A percentile compares a stretch with the other conserved stretches of the same genome.
Conservation (phyloP, 2,797 vertebrate genomes). For the Dendrocincla fuliginosa region DNA sequence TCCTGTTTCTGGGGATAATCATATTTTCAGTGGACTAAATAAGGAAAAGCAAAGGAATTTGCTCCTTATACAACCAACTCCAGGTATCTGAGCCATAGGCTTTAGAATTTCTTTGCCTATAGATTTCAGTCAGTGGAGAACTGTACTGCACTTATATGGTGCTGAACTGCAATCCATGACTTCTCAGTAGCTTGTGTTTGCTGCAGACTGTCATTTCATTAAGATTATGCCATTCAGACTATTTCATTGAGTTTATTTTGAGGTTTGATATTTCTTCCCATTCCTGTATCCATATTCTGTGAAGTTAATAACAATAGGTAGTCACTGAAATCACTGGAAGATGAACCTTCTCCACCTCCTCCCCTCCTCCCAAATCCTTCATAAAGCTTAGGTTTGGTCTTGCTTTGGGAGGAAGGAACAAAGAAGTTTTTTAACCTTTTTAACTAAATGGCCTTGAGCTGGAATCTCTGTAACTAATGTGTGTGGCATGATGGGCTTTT, state of each 20-base stretch:
- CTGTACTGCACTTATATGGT: rapidly evolving
- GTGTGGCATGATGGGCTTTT: not conserved
- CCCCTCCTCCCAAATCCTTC: not conserved
- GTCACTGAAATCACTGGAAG: not conserved
- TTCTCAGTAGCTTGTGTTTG: not conserved
- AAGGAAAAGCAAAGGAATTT: not conserved
- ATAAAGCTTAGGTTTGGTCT: not conserved
- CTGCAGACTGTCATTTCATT: not conserved
- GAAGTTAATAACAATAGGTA: not conserved
- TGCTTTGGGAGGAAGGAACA: not conserved
- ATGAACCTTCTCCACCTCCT: not conserved
- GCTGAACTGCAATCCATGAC: not conserved
- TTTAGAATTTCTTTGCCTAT: not conserved
- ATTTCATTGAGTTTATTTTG: not conserved
- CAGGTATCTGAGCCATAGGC: not conserved
- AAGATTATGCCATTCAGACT: not conserved
- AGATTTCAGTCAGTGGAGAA: not conserved
- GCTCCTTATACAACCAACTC: not conserved
- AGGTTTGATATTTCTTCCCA: not conserved
- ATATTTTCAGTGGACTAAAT: not conserved
- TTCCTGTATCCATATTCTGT: not conserved
- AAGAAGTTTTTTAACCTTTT: not conserved
- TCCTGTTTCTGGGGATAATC: not conserved
- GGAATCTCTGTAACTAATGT: not conserved
- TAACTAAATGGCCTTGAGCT: not conserved